phyloP scores from a whole-genome alignment of 2,113 vertebrate species.

The Crypturellus undulatus region DNA sequence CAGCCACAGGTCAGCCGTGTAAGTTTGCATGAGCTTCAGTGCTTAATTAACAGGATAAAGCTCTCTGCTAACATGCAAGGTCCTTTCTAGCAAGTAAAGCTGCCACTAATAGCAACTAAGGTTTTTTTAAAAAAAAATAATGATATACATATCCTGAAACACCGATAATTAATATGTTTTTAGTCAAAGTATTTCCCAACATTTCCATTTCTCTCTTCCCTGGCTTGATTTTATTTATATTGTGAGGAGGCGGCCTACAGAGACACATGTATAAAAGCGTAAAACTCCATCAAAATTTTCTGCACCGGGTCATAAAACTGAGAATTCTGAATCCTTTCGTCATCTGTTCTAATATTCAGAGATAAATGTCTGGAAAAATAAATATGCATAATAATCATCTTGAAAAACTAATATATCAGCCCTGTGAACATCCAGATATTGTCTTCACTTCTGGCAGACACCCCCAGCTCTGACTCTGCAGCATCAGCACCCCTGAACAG shows the following conservation, averaged over 20 bases:
- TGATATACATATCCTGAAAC: background rate
- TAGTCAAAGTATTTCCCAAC: background rate
- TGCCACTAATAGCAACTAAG: background rate
- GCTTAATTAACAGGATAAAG: background rate
- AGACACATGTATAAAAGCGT: background rate
- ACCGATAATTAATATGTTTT: background rate
- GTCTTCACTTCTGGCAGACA: background rate
- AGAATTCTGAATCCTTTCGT: background rate
- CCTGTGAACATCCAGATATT: background rate
- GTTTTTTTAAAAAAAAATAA: background rate
- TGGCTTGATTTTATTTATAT: background rate
- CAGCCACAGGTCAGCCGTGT: background rate
- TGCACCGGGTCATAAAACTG: background rate
- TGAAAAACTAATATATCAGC: background rate
- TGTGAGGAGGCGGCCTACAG: background rate
- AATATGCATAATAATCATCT: background rate
- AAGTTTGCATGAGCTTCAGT: background rate
- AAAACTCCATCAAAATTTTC: background rate
- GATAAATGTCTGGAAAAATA: background rate
- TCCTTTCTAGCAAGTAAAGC: background rate
- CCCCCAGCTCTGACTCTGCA: background rate
- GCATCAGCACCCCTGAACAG: background rate
- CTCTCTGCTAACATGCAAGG: background rate
- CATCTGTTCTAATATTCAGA: background rate
- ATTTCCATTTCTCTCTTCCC: background rate